Conservation (phyloP, 2,113 vertebrate genomes). For the Sander lucioperca region DNA sequence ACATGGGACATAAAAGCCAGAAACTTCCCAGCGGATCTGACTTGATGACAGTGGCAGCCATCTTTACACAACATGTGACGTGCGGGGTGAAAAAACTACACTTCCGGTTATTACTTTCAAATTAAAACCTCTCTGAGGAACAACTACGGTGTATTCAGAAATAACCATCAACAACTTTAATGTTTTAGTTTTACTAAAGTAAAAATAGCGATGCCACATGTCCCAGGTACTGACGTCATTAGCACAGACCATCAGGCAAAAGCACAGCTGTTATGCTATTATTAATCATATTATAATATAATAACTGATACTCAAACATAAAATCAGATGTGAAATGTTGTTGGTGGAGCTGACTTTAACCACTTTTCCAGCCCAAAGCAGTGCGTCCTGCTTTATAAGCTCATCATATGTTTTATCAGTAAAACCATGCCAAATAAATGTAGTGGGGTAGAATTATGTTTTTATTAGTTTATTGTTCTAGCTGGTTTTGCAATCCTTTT, state of each 20-base stretch:
- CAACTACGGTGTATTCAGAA: too few relatives aligned
- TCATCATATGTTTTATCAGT: neutral
- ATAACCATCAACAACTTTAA: too few relatives aligned
- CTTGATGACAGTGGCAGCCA: constrained; percentile 75
- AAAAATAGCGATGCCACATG: too few relatives aligned
- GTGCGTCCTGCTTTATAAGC: neutral
- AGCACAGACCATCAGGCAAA: too few relatives aligned
- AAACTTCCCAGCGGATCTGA: constrained; percentile 35
- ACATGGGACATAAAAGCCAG: constrained; percentile 33
- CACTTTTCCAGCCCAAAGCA: neutral
- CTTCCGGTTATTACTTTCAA: constrained; percentile 27
- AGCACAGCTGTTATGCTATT: too few relatives aligned
- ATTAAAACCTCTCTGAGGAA: constrained; percentile 7
- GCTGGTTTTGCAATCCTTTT: neutral
- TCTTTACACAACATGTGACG: constrained; percentile 55
- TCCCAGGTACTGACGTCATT: too few relatives aligned
- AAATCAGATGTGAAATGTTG: neutral
- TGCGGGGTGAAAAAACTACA: neutral
- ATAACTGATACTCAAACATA: neutral
- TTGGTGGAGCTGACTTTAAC: neutral
- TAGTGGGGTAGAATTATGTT: neutral
- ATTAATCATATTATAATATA: too few relatives aligned
- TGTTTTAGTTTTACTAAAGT: too few relatives aligned
- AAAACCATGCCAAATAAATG: too few relatives aligned
- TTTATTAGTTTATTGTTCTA: neutral